phyloP scores from a whole-genome alignment of 2,888 invertebrate genomes.

The Ichneumon xanthorius region DNA sequence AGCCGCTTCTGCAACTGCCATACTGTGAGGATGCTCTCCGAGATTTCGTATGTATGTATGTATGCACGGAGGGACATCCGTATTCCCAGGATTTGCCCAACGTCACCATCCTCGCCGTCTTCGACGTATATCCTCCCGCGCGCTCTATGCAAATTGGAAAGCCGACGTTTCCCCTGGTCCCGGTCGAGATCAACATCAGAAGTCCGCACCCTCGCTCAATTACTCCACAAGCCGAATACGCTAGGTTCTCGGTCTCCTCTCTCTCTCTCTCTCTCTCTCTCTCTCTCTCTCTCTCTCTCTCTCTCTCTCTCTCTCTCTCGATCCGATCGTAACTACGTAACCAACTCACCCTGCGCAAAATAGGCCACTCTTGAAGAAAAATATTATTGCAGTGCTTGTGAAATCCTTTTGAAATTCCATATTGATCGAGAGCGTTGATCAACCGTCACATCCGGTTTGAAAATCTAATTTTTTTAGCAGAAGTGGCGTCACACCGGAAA shows the following conservation, averaged over 20 bases:
- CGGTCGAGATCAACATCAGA: conserved; percentile 43
- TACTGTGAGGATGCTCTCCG: conserved; percentile 15
- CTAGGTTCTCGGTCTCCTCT: conserved; percentile 63
- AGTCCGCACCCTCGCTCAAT: conserved; percentile 73
- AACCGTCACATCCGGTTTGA: not conserved
- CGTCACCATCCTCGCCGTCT: conserved; percentile 77
- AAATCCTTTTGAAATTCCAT: not conserved
- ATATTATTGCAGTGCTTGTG: not conserved
- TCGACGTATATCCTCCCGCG: conserved; percentile 57
- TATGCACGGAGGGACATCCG: conserved; percentile 65
- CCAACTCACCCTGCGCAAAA: conserved; percentile 45
- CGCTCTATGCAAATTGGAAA: conserved; percentile 78
- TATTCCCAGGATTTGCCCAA: conserved; percentile 73
- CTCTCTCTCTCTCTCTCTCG: conserved; percentile 20
- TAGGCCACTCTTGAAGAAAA: not conserved
- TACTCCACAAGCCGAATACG: conserved; percentile 76
- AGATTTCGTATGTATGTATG: conserved; percentile 12
- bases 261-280: conserved; percentile 30
- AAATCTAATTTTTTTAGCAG: too few species aligned
- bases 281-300: conserved; percentile 32
- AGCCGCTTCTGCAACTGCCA: conserved; percentile 24
- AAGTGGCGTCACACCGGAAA: too few species aligned
- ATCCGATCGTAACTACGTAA: conserved; percentile 27
- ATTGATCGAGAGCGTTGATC: not conserved
- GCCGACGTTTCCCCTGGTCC: conserved; percentile 62